Base-by-base conservation (phyloP, 2,797 vertebrate species). In the Lagodon rhomboides region DNA sequence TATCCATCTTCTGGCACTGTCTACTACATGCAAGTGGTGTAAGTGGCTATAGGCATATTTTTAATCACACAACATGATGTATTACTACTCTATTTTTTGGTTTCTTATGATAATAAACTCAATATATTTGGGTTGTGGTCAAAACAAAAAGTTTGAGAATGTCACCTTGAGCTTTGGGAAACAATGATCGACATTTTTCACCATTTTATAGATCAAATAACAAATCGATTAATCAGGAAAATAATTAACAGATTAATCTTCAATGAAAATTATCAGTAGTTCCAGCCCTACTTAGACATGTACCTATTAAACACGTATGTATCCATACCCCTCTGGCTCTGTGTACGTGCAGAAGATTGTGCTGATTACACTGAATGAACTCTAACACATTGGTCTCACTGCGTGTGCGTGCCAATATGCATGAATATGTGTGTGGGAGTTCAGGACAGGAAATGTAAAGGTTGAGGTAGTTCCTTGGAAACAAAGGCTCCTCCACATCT, bases 401-500 rank as follows among this genome's bases (percentile, higher is more conserved):
- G 69, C 1, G 74, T 83, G 85, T 91, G 87, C 85, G 81, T 90
- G 88, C 84, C 79, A 73, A 81, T 87, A 80, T 84, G 77, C 82
- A 92, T 82, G 80, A 46, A 69, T 62, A 47, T 73, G 51, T 90
- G 73, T 75, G 87, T 87, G 80, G 82, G 88, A 87, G 81, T 77
- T 85, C 68, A 85, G 85, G 80, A 82, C 91, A 93, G 93, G 93
- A 95, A 93, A 93, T 77, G 80, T 90, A 88, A 91, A 93, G 91
- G 89, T 92, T 92, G 90, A 91, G 88, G 83, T 89, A 77, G 84
- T 81, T 91, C 90, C 90, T 89, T 88, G 76, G 82, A 92, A 94
- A 95, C 92, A 95, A 94, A 95, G 90, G 90, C 85, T 82, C 75
- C 80, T 70, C 79, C 54, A 63, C 49, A 62, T 68, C 60, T 61